These are phyloP conservation scores for Matsumurasca onukii DNA, from an alignment of 1,140 invertebrate species.

Conservation along the genomic window DNA sequence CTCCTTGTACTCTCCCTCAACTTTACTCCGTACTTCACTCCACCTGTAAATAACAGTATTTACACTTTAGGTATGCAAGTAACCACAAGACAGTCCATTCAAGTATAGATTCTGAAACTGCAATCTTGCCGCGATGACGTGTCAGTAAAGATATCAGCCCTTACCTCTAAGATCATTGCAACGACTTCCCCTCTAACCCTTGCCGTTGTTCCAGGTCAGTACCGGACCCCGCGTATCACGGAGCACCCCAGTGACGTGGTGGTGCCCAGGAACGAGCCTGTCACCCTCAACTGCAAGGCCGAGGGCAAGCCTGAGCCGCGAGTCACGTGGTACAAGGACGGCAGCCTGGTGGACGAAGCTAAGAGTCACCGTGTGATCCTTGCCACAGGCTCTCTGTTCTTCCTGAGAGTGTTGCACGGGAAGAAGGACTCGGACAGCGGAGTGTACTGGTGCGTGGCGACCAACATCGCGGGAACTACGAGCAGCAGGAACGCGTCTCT, in stretches of 20 bases:
- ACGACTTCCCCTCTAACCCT: no score
- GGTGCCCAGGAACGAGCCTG: conserved; percentile 87
- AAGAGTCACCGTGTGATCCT: conserved; percentile 40
- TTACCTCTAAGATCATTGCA: no score
- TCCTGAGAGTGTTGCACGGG: conserved; percentile 66
- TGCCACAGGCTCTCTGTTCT: conserved; percentile 41
- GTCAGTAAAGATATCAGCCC: no score
- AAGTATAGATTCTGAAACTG: no score
- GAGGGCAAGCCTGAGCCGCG: conserved; percentile 89
- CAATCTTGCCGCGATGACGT: no score
- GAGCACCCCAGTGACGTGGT: conserved; percentile 44
- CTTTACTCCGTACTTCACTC: no score
- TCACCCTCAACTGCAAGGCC: conserved; percentile 88
- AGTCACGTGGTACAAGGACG: conserved; percentile 91
- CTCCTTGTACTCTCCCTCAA: no score
- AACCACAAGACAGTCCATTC: no score
- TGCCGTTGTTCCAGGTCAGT: conserved; percentile 41
- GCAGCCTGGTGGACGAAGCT: conserved; percentile 63
- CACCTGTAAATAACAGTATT: no score
- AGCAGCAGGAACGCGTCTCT: conserved; percentile 73
- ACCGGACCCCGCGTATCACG: conserved; percentile 42
- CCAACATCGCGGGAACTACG: conserved; percentile 80
- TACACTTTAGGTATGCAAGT: no score
- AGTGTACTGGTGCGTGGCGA: conserved; percentile 84
- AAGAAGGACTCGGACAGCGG: conserved; percentile 83